These are phyloP conservation scores for Terrapene triunguis DNA, from an alignment of 2,113 vertebrate species.

Conservation along the genomic window DNA sequence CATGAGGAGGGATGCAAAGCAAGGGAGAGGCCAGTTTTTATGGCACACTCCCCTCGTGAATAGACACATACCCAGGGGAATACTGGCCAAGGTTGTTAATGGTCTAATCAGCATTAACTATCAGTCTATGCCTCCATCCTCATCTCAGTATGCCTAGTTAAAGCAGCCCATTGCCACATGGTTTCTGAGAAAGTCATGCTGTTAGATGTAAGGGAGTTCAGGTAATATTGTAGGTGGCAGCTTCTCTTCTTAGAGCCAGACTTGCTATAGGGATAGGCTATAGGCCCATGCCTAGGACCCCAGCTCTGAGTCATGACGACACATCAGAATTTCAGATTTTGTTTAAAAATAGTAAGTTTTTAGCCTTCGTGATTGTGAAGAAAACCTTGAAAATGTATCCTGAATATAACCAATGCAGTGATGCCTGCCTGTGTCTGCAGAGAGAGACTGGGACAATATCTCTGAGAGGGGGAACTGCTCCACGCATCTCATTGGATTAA, in stretches of 20 bases:
- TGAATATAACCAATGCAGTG: neutral
- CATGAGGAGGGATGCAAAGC: neutral
- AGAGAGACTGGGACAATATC: neutral
- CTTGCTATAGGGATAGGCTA: neutral
- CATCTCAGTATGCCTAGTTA: neutral
- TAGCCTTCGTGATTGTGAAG: neutral
- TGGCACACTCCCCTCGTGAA: neutral
- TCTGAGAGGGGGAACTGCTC: neutral
- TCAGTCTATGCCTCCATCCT: neutral
- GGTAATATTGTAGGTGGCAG: neutral
- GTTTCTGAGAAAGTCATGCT: fast-evolving
- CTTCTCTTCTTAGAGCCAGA: neutral
- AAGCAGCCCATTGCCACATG: neutral
- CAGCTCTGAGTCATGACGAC: neutral
- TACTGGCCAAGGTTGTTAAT: neutral
- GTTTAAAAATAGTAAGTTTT: neutral
- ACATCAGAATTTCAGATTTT: neutral
- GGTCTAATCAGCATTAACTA: neutral
- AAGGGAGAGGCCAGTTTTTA: fast-evolving
- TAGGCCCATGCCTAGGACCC: neutral
- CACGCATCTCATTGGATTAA: neutral
- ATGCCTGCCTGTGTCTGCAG: neutral
- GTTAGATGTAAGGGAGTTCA: fast-evolving
- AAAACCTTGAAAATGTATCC: neutral
- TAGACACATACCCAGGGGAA: neutral